A percentile compares a stretch with the other conserved stretches of the same genome.
Evolutionary conservation across 23 tunicate genomes (phyloP).

Genomic region (Pegea sp.): DNA sequence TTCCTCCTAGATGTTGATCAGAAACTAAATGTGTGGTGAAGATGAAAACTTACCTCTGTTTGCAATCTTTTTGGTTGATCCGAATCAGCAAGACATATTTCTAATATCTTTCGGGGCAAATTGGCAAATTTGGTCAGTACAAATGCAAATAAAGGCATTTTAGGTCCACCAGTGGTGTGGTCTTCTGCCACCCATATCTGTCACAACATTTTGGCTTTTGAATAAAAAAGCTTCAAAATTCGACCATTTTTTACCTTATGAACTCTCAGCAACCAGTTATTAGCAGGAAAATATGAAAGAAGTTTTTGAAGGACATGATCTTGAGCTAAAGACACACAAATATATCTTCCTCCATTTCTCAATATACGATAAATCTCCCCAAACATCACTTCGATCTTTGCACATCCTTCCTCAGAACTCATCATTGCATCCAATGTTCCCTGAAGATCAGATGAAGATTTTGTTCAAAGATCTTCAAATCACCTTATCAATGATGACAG

Average conservation of each 20-base stretch:
- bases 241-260: no score
- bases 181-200: no score
- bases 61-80: slow-evolving; percentile 26
- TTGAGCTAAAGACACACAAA: slow-evolving; percentile 59
- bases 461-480: neutral
- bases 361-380: slow-evolving; percentile 41
- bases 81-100: slow-evolving; percentile 34
- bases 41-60: slow-evolving; percentile 12
- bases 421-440: slow-evolving; percentile 95
- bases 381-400: slow-evolving; percentile 31
- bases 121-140: slow-evolving; percentile 55
- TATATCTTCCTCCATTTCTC: slow-evolving; percentile 62
- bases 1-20: no score
- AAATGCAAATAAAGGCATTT: slow-evolving; percentile 69
- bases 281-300: slow-evolving; percentile 21
- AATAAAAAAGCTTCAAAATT: no score
- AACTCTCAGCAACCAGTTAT: slow-evolving; percentile 46
- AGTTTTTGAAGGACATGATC: slow-evolving; percentile 47
- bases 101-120: slow-evolving; percentile 34
- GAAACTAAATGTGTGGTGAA: neutral
- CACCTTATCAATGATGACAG: slow-evolving; percentile 78
- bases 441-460: slow-evolving; percentile 1
- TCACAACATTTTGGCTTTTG: no score
- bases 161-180: no score
- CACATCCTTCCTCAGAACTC: slow-evolving; percentile 21